Base-by-base conservation (phyloP, 2,888 invertebrate genomes). In the Empis stercorea region DNA sequence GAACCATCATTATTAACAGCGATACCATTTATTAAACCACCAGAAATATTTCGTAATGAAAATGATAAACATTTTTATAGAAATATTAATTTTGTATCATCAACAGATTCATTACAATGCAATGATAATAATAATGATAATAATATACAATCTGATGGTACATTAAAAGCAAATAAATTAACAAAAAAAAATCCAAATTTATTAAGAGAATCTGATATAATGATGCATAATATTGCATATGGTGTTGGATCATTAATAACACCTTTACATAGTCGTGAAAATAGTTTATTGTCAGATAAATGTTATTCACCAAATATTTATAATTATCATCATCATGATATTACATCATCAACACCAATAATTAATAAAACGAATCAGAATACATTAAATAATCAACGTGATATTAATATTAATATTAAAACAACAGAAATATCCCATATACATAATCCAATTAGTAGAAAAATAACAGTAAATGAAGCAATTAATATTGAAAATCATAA, bases 341-440 rank as follows among this genome's bases (percentile, higher is more conserved):
- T n/a, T n/a, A n/a, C n/a, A n/a, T n/a, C n/a, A n/a, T n/a, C n/a
- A n/a, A n/a, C 17, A 17, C 17, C 38, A 9, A 9, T n/a, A n/a
- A n/a, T 27, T 27, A 27, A 27, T 6, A 13, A 32, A 32, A 32
- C 4, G 3, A 10, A 48, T 11, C 49, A 52, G n/a, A n/a, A n/a
- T 2, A 76, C 76, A 59, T 59, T 86, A 30, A 87, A 86, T 59
- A 87, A 87, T 64, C 85, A 85, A 64, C 70, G 85, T 44, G 80
- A 80, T 38, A 76, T 80, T 52, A 72, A 72, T 14, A 74, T 76
- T 37, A 70, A 73, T 30, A 76, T 74, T 62, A 77, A 77, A 66
- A 30, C 49, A 2, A 73, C 74, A 61, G 83, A 82, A 59, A 81
- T 84, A 51, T 77, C 82, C 47, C 76, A 84, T 59, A 82, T 84